Evolutionary conservation across 2,797 vertebrate genomes (phyloP), one percentile per base, ranked within the genome.

Genomic region (Monodelphis domestica): DNA sequence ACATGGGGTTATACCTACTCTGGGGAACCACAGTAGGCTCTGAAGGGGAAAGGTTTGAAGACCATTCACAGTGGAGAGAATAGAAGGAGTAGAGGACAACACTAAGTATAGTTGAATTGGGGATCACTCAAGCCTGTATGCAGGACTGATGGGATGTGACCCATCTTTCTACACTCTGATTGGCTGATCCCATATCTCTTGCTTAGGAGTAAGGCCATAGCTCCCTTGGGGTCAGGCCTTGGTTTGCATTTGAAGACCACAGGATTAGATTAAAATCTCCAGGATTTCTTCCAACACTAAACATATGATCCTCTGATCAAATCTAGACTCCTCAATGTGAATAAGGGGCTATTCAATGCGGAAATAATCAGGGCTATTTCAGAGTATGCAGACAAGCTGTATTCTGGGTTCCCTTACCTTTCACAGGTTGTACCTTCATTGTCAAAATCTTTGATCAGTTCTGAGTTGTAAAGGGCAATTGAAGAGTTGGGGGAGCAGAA

Each of bases 381-480:
- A 38, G 63, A 84, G 87, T 0, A 5, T 90, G 24, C 52, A 87
- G 15, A 55, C 91, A 12, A 70, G 87, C 91, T 89, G 21, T 59
- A n/a, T 51, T 56, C 91, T 93, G 90, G 28, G 54, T 87, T 50
- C 38, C 51, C 90, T 88, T 3, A 45, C 12, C 33, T 91, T 55
- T 95, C 24, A 54, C 33, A n/a, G 30, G 38, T 57, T 56, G 53
- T 55, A 38, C 33, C 91, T 96, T 88, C 89, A 89, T 63, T 92
- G 57, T 95, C 88, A 93, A 91, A 93, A 92, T 24, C 63, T 78
- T 57, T 87, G 89, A 90, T 94, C 50, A 30, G 12, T 21, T 29
- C 53, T 30, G 1, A 33, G 29, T 88, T 30, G 70, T 92, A 92
- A 88, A 95, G 28, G 51, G 0, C 29, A 17, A 87, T 91, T 92